Percentiles rank a stretch among this genome's conserved stretches.
These are phyloP conservation scores for Pseudorectes ferrugineus DNA, from an alignment of 2,113 vertebrate genomes.

Conservation along the genomic window DNA sequence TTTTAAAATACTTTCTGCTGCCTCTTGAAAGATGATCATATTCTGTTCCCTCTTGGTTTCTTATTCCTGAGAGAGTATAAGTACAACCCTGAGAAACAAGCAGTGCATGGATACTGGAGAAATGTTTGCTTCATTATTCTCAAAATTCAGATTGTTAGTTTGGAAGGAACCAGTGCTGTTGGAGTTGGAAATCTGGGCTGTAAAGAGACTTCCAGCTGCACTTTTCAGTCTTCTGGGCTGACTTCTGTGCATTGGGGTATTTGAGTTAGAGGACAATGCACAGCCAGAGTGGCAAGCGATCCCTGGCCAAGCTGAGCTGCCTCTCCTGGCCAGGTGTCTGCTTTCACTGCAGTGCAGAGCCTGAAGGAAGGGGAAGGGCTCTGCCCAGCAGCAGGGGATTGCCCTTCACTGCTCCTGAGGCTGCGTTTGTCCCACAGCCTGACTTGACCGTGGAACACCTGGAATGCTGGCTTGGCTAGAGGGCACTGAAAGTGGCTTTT, in stretches of 20 bases:
- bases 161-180: background rate
- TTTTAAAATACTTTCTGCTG: background rate
- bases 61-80: background rate
- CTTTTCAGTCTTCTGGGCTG: background rate
- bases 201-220: background rate
- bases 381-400: background rate
- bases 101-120: background rate
- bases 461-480: background rate
- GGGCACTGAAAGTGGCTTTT: background rate
- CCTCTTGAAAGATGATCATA: background rate
- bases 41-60: background rate
- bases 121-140: background rate
- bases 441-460: accelerated
- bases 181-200: background rate
- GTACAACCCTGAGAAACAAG: background rate
- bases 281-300: background rate
- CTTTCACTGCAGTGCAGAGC: background rate
- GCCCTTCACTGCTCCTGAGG: background rate
- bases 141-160: background rate
- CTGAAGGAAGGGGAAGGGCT: background rate
- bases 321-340: background rate
- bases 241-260: background rate
- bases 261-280: background rate
- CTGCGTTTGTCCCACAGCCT: background rate
- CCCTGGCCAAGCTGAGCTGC: background rate